These are phyloP conservation scores for Ovis aries DNA, from an alignment of 2,113 vertebrate species.

Conservation along the genomic window ARS-UI_Ramb_v3.0 NC_056063.1:4811501-4812000, in stretches of 20 bases:
- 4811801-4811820: background rate
- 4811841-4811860: background rate
- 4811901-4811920: background rate
- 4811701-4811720: background rate
- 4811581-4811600: background rate
- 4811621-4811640: background rate
- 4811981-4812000: background rate
- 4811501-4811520: background rate
- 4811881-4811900: background rate
- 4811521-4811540: background rate
- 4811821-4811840: background rate
- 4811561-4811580: background rate
- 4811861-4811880: background rate
- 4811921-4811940: background rate
- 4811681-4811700: background rate
- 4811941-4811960: background rate
- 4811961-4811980: rapidly evolving
- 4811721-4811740: background rate
- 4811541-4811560: background rate
- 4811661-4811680: background rate
- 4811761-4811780: background rate
- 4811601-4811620: background rate
- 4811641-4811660: background rate
- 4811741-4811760: background rate
- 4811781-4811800: background rate